These are phyloP conservation scores for Machimus rusticus DNA, from an alignment of 2,888 invertebrate genomes.

Conservation along the genomic window DNA sequence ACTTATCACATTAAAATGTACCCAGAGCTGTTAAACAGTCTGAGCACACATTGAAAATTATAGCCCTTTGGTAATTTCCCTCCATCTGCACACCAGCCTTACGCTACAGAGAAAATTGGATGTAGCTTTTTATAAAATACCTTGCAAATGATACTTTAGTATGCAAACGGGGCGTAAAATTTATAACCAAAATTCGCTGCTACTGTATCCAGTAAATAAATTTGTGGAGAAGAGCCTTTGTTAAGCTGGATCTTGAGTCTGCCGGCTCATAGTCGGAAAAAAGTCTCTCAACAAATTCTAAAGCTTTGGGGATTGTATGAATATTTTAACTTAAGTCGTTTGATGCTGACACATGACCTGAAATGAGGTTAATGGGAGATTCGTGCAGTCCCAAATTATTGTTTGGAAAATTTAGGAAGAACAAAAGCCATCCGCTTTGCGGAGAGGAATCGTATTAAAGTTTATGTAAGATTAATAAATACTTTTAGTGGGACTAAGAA, in stretches of 20 bases:
- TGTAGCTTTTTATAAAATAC: not conserved
- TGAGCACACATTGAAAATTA: not conserved
- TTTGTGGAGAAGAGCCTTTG: not conserved
- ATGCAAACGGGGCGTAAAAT: not conserved
- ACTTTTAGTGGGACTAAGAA: too few species aligned
- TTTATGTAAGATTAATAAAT: not conserved
- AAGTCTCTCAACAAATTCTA: not conserved
- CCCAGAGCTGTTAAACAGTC: not conserved
- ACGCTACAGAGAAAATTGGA: not conserved
- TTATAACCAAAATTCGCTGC: not conserved
- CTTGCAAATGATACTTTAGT: not conserved
- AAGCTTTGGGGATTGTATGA: not conserved
- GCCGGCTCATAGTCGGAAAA: not conserved
- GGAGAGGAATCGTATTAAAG: not conserved
- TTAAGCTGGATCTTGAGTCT: not conserved
- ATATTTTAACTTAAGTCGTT: not conserved
- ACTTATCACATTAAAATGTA: not conserved
- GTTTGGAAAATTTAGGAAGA: not conserved
- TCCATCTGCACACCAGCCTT: not conserved
- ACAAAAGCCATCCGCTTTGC: not conserved
- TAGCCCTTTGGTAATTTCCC: not conserved
- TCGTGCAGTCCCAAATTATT: not conserved
- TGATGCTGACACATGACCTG: not conserved
- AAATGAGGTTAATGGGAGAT: not conserved
- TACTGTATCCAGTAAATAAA: not conserved